Percentiles rank a stretch among this genome's conserved stretches.
These are phyloP conservation scores for Lacerta viridis DNA, from an alignment of 2,797 vertebrate genomes.

Conservation along the genomic window DNA sequence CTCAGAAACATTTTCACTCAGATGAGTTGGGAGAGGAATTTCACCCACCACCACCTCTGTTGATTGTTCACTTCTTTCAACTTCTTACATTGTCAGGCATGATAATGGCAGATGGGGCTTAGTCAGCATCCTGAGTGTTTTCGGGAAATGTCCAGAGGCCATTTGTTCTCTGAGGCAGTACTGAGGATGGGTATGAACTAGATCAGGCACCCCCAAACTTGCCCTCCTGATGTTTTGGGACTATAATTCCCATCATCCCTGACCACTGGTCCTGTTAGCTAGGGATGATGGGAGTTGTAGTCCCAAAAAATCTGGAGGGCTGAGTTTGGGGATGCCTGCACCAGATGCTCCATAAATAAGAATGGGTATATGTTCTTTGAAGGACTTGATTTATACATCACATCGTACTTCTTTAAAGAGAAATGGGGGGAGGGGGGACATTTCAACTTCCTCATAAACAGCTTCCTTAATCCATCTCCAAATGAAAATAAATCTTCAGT, in stretches of 20 bases:
- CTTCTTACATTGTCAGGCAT: neutral
- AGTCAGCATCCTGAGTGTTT: neutral
- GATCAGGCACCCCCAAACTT: too few species aligned
- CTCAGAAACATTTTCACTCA: neutral
- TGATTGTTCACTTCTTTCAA: neutral
- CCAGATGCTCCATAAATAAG: conserved; percentile 15
- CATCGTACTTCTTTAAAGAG: conserved; percentile 20
- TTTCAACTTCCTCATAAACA: conserved; percentile 21
- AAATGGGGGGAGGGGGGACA: conserved; percentile 31
- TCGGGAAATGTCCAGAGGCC: neutral
- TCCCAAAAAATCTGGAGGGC: too few species aligned
- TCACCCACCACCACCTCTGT: neutral
- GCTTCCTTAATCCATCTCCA: conserved; percentile 37
- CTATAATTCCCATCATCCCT: too few species aligned
- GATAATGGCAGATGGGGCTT: neutral
- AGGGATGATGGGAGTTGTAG: too few species aligned
- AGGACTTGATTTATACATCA: conserved; percentile 35
- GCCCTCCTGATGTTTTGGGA: too few species aligned
- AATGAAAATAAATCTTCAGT: conserved; percentile 29
- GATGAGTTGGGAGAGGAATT: neutral
- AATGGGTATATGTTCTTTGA: conserved; percentile 27
- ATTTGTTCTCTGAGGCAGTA: neutral
- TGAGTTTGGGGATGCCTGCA: too few species aligned
- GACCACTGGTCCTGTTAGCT: too few species aligned
- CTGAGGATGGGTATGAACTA: neutral